Base-by-base conservation (phyloP, 1,140 invertebrate species). In the Rhopalosiphum padi region DNA sequence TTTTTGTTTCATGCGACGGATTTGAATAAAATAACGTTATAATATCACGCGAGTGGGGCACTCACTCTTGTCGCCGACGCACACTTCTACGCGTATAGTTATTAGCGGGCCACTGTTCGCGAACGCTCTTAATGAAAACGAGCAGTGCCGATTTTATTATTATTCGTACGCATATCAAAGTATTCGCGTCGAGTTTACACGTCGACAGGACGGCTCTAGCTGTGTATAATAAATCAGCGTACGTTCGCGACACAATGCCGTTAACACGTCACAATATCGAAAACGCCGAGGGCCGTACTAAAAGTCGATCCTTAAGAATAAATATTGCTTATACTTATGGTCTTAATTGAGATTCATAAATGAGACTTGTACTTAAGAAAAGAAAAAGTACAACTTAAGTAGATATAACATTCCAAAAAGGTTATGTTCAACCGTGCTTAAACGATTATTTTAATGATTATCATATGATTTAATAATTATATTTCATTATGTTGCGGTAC, bases 1-100 rank as follows among this genome's bases (percentile, higher is more conserved):
- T 55, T 92, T 92, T 92, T 92, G 68, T 92, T 85, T 35, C 43
- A 35, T 4, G 23, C 4, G 4, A 21, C 43, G 46, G 46, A 85
- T 83, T n/a, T 35, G 25, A 77, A 77, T 48, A 48, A 91, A 91
- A n/a, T n/a, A n/a, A 68, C 60, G 60, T 91, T 89, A n/a, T n/a
- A 18, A 3, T 37, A 21, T 35, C 87, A 48, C 46, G 68, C 46
- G 68, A 92, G 77, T 83, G 88, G 7, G 1, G 15, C 90, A 91
- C 90, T 91, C 90, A 51, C 68, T 91, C 68, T 25, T 68, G 55
- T 89, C 87, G 23, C 87, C 87, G 35, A 89, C 35, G 21, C 87
- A 89, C 87, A 37, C 48, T 89, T 89, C 48, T 53, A 22, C 21
- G 15, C 48, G n/a, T 41, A 41, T 15, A 68, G 46, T 51, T 87